Conservation (phyloP, 2,113 vertebrate species). For the Salvelinus namaycush region DNA sequence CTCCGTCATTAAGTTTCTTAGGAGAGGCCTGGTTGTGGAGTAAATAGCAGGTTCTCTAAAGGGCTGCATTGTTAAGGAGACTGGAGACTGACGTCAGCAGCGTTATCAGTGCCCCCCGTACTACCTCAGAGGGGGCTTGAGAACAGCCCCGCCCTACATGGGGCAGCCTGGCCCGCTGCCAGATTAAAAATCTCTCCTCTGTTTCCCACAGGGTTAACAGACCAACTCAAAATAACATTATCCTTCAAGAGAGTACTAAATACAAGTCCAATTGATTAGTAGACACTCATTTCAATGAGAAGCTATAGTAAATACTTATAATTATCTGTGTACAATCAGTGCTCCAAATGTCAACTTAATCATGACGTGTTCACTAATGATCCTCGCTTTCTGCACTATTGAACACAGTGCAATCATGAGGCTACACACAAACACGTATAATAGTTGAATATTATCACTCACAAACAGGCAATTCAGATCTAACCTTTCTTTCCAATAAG, state of each 20-base stretch:
- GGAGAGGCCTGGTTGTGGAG: constrained; percentile 52
- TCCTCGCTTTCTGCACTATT: too few species aligned
- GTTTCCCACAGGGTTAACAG: background rate
- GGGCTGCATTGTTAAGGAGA: constrained; percentile 56
- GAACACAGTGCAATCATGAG: background rate
- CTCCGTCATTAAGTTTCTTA: constrained; percentile 36
- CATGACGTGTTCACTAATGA: too few species aligned
- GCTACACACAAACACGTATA: background rate
- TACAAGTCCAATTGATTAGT: too few species aligned
- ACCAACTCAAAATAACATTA: too few species aligned
- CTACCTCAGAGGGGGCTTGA: constrained; percentile 46
- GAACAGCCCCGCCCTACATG: constrained; percentile 19
- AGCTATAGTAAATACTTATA: too few species aligned
- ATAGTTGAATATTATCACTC: background rate
- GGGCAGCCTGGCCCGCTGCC: constrained; percentile 10
- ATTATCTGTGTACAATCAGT: too few species aligned
- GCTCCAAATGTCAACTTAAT: too few species aligned
- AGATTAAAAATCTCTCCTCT: constrained; percentile 18
- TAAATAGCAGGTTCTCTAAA: constrained; percentile 54
- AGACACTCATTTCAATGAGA: too few species aligned
- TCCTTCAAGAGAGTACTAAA: too few species aligned
- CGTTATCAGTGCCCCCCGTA: constrained; percentile 53
- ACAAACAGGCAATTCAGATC: background rate
- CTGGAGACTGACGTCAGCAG: constrained; percentile 50
- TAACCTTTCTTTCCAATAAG: background rate